Conservation (phyloP, 2,797 vertebrate genomes). For the Graptemys geographica region DNA sequence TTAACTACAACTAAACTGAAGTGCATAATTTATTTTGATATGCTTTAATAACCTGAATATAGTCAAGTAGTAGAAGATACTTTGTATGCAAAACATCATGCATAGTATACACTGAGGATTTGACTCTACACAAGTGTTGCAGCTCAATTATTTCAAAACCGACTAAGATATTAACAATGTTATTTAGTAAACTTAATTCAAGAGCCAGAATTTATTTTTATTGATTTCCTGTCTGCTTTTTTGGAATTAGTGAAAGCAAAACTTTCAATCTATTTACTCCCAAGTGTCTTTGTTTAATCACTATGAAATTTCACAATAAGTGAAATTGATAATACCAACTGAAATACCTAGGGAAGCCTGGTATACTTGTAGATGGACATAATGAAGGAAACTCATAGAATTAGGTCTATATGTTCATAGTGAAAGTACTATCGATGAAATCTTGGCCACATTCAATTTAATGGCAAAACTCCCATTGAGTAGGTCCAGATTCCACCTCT, state of each 20-base stretch:
- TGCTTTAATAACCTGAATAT: neutral
- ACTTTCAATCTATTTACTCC: slow-evolving; percentile 22
- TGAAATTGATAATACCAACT: neutral
- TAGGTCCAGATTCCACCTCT: neutral
- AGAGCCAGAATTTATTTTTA: slow-evolving; percentile 24
- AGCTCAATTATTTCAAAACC: slow-evolving; percentile 3
- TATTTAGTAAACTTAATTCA: neutral
- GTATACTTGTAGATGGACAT: neutral
- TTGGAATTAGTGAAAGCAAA: neutral
- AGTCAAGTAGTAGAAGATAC: neutral
- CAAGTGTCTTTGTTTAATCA: neutral
- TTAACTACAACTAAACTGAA: neutral
- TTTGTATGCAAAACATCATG: neutral
- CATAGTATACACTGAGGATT: neutral
- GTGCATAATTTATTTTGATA: neutral
- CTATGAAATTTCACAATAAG: neutral
- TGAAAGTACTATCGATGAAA: neutral
- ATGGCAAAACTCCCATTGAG: neutral
- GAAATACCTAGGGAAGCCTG: neutral
- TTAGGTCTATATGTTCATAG: neutral
- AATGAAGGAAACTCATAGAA: neutral
- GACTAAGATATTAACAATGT: neutral
- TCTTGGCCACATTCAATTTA: rapidly evolving
- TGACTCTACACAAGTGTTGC: neutral
- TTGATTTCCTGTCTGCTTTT: neutral